Evolutionary conservation across 2,888 invertebrate genomes (phyloP), one percentile per base, ranked within the genome.

Genomic region (Heterodera filipjevi): DNA sequence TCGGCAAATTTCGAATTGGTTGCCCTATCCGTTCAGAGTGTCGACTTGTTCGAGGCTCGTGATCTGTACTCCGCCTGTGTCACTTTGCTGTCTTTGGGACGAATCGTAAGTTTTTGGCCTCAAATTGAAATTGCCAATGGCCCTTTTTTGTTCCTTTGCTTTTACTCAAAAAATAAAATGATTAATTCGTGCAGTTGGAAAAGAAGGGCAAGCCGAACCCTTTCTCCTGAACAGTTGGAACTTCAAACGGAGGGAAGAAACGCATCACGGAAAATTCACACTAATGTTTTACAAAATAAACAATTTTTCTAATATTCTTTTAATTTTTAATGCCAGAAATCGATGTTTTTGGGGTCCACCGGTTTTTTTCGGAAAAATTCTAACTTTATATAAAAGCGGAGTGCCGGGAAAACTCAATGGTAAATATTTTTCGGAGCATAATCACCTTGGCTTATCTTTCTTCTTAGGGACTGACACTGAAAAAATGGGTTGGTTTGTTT

Each of bases 21-120:
- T 70, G 39, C n/a, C 30, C 30, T 32, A 12, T n/a, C 6, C n/a
- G 12, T 33, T 66, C 39, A 78, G 78, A 76, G 77, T 46, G 83
- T 83, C 32, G 98, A 98, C 90, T 92, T 98, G 76, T 97, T 96
- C 94, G 98, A 98, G 90, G 92, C 94, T 89, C 95, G 95, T 91
- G 98, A 98, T 90, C 93, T 98, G 82, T 95, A 95, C 91, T 95
- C 96, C 53, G 97, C 98, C 75, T 83, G 82, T 78, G 81, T 87
- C 80, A 88, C 87, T 35, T 83, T 88, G 75, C 80, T 86, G 33
- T 85, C 86, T 22, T 85, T 88, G 77, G 88, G 88, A 78, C 85
- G 88, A 81, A 71, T 82, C 44, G 87, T 87, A 81, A 85, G 86
- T 83, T 49, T 49, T 8, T 71, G 59, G 12, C 44, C 39, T 16